Conservation (phyloP, 2,888 invertebrate species). For the Synanthedon andrenaeformis region DNA sequence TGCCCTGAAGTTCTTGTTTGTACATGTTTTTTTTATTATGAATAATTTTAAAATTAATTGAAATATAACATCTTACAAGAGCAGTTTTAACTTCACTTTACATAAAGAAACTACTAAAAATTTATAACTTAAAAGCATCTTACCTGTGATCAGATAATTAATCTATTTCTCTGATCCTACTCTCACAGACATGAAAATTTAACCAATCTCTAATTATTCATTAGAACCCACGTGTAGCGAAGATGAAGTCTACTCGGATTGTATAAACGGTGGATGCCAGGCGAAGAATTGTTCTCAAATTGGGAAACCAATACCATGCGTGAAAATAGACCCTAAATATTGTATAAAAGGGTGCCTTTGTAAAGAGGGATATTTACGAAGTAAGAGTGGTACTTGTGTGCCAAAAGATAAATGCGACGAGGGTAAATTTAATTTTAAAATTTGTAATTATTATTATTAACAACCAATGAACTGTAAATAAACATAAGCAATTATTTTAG, state of each 20-base stretch:
- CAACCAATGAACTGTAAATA: no score
- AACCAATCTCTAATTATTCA: not conserved
- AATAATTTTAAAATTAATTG: no score
- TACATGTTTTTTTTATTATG: no score
- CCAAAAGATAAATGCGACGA: slow-evolving; percentile 16
- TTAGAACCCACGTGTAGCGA: slow-evolving; percentile 12
- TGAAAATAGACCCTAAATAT: slow-evolving; percentile 10
- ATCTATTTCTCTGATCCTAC: not conserved
- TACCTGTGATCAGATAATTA: no score
- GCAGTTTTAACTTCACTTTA: no score
- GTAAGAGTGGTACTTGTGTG: slow-evolving; percentile 21
- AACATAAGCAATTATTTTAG: not conserved
- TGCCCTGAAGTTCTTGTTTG: no score
- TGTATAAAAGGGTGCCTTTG: slow-evolving; percentile 30
- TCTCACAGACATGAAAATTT: not conserved
- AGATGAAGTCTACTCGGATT: slow-evolving; percentile 22
- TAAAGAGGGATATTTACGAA: slow-evolving; percentile 19
- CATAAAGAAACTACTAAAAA: no score
- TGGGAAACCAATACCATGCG: slow-evolving; percentile 17
- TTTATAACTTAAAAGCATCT: no score
- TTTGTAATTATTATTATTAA: no score
- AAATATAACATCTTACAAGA: no score
- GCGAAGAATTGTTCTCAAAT: slow-evolving; percentile 23
- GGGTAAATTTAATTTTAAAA: not conserved
- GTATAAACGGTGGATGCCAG: slow-evolving; percentile 25